Conservation (phyloP, 2,113 vertebrate genomes). For the Trochalopteron elliotii region DNA sequence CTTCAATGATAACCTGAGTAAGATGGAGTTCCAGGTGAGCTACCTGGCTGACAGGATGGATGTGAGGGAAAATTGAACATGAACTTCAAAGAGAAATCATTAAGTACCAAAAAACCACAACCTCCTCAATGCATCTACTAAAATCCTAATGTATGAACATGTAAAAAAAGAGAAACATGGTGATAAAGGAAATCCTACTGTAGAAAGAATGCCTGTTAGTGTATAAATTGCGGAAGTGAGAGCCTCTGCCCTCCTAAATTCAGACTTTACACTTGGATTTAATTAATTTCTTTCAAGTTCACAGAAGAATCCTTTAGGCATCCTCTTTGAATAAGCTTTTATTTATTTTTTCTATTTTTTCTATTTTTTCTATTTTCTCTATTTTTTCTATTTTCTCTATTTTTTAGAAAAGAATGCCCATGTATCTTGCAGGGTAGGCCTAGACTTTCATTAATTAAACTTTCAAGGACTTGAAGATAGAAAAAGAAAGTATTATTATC, state of each 20-base stretch:
- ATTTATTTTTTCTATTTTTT: background rate
- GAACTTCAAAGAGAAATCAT: background rate
- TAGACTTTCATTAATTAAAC: conserved; percentile 38
- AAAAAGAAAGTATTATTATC: conserved; percentile 11
- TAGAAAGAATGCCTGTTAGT: background rate
- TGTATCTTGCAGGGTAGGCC: background rate
- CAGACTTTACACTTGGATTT: background rate
- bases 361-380: background rate
- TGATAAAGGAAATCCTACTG: background rate
- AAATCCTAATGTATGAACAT: background rate
- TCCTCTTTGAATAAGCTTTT: background rate
- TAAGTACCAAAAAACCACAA: background rate
- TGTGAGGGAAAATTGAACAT: background rate
- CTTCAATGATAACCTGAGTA: background rate
- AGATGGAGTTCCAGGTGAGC: background rate
- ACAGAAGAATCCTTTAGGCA: background rate
- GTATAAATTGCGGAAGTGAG: background rate
- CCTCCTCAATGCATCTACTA: background rate
- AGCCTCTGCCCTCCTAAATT: background rate
- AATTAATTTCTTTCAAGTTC: background rate
- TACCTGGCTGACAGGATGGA: background rate
- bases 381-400: background rate
- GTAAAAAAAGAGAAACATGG: background rate
- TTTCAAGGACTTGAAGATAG: conserved; percentile 23
- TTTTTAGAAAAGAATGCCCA: background rate